A percentile compares a stretch with the other conserved stretches of the same genome.
Evolutionary conservation across 2,888 invertebrate genomes (phyloP).

Genomic region (Nephrotoma flavescens): DNA sequence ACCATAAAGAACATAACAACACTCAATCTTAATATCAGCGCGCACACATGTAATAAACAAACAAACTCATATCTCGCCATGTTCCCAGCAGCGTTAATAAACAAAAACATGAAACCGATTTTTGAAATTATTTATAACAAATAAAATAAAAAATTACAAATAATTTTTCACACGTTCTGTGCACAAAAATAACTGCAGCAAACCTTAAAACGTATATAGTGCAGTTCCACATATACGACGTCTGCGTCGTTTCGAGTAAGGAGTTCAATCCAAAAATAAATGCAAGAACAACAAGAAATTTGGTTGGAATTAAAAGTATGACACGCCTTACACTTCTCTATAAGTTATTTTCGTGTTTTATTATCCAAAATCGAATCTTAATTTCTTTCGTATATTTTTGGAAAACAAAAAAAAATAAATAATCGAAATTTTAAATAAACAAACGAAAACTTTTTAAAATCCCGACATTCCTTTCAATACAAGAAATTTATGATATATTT

Average conservation of each 20-base stretch:
- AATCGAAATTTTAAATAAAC: neutral
- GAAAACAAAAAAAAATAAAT: neutral
- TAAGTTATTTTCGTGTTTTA: neutral
- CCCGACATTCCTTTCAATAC: neutral
- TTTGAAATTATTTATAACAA: neutral
- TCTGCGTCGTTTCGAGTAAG: neutral
- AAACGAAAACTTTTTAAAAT: neutral
- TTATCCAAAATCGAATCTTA: neutral
- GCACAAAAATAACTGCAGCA: neutral
- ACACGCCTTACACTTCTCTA: neutral
- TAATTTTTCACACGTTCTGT: neutral
- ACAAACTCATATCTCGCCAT: neutral
- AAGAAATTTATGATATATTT: neutral
- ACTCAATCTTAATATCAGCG: neutral
- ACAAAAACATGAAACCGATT: neutral
- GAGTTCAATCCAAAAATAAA: neutral
- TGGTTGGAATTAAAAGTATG: neutral
- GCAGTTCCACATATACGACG: neutral
- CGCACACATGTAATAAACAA: neutral
- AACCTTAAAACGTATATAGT: neutral
- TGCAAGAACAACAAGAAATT: neutral
- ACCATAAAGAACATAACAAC: neutral
- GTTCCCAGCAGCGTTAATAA: neutral
- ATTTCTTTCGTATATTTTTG: neutral
- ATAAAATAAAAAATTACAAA: neutral